Evolutionary conservation across 2,888 invertebrate genomes (phyloP).

Genomic region (Notodonta ziczac): DNA sequence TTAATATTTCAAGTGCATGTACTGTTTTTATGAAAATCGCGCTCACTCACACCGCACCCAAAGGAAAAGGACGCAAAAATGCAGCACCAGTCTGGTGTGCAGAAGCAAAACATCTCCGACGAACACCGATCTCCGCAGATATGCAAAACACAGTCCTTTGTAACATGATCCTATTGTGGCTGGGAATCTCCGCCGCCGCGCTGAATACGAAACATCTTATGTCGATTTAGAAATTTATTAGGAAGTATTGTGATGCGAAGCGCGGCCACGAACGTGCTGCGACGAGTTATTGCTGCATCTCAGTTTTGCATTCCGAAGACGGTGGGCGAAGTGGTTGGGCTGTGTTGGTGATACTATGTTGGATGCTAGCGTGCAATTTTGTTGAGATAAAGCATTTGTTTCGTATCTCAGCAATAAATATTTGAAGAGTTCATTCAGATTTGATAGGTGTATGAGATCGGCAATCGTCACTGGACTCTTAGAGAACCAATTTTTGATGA

Average conservation of each 20-base stretch:
- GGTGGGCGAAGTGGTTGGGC: constrained; percentile 10
- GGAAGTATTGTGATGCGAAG: constrained; percentile 66
- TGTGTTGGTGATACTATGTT: neutral
- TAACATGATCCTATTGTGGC: constrained; percentile 81
- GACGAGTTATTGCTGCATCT: constrained; percentile 66
- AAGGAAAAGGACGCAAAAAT: constrained; percentile 54
- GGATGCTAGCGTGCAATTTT: neutral
- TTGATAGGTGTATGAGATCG: too few relatives aligned
- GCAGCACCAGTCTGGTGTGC: constrained; percentile 42
- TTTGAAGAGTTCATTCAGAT: too few relatives aligned
- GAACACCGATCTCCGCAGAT: constrained; percentile 69
- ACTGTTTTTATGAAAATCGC: neutral
- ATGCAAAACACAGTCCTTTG: constrained; percentile 78
- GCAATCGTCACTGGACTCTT: too few relatives aligned
- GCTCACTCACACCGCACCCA: constrained; percentile 40
- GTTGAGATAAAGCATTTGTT: neutral
- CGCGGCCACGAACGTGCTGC: constrained; percentile 51
- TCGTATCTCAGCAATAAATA: too few relatives aligned
- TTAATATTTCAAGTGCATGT: too few relatives aligned
- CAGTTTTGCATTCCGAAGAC: constrained; percentile 57
- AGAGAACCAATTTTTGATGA: too few relatives aligned
- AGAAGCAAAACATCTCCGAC: constrained; percentile 59
- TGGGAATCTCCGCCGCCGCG: constrained; percentile 59
- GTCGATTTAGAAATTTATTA: constrained; percentile 83
- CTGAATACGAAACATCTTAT: constrained; percentile 78